Percentiles rank a stretch among this genome's conserved stretches.
These are phyloP conservation scores for Rhizomys pruinosus DNA, from an alignment of 2,113 vertebrate species.

Conservation along the genomic window DNA sequence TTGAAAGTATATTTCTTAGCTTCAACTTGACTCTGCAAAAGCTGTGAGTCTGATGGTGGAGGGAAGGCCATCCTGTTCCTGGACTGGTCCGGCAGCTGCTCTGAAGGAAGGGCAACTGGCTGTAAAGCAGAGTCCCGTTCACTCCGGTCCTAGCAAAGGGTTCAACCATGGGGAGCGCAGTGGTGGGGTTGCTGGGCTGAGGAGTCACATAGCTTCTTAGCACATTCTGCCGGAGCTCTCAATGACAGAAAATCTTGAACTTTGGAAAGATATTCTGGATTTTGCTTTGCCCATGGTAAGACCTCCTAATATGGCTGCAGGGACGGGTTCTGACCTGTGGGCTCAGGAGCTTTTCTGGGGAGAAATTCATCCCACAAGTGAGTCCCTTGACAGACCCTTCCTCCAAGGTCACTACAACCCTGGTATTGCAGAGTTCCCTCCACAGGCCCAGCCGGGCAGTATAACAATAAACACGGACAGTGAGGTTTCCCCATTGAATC, in stretches of 20 bases:
- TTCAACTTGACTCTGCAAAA: constrained; percentile 68
- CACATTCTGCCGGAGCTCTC: constrained; percentile 32
- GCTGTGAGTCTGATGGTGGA: constrained; percentile 61
- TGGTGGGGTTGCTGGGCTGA: constrained; percentile 25
- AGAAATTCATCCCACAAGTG: background rate
- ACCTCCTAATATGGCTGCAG: constrained; percentile 38
- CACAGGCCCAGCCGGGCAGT: constrained; percentile 39
- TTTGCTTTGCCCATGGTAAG: background rate
- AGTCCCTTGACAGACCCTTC: background rate
- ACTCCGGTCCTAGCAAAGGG: constrained; percentile 41
- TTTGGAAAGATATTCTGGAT: constrained; percentile 45
- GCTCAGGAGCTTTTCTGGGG: background rate
- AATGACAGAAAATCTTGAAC: constrained; percentile 5
- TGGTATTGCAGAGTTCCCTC: background rate
- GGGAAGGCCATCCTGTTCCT: constrained; percentile 50
- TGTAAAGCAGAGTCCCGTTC: background rate
- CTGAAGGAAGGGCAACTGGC: constrained; percentile 15
- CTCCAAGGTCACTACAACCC: background rate
- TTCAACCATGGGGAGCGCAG: background rate
- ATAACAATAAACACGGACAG: constrained; percentile 79
- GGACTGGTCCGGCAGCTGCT: constrained; percentile 11
- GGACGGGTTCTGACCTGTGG: background rate
- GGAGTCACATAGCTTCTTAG: constrained; percentile 36
- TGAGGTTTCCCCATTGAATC: constrained; percentile 83
- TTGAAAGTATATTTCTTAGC: constrained; percentile 74